Percentiles rank a stretch among this genome's conserved stretches.
These are phyloP conservation scores for Chloroclysta siterata DNA, from an alignment of 2,888 invertebrate species.

Conservation along the genomic window DNA sequence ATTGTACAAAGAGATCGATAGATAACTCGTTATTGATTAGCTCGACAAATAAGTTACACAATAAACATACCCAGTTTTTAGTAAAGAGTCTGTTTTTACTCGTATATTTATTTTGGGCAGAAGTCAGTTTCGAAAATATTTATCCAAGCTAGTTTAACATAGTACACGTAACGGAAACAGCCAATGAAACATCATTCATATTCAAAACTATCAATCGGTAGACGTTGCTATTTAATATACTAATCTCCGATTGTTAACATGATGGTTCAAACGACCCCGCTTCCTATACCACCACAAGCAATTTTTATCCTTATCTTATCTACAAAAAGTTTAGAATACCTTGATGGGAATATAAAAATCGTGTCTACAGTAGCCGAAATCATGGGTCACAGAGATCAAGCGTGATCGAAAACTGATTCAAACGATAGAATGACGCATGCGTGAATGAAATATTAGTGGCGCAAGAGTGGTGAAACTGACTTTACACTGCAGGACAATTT, in stretches of 20 bases:
- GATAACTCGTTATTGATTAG: too few relatives aligned
- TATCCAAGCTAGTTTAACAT: too few relatives aligned
- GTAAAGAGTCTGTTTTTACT: too few relatives aligned
- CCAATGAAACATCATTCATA: conserved; percentile 49
- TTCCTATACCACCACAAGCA: conserved; percentile 23
- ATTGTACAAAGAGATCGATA: too few relatives aligned
- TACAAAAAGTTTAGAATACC: conserved; percentile 49
- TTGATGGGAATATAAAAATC: conserved; percentile 55
- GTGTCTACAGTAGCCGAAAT: conserved; percentile 82
- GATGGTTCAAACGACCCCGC: conserved; percentile 66
- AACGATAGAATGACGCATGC: conserved; percentile 80
- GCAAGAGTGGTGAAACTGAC: conserved; percentile 60
- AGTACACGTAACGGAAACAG: conserved; percentile 21
- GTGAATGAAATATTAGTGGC: conserved; percentile 80
- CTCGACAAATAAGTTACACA: too few relatives aligned
- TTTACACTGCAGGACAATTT: conserved; percentile 42
- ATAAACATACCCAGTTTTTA: too few relatives aligned
- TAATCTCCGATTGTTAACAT: conserved; percentile 79
- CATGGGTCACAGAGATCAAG: conserved; percentile 80
- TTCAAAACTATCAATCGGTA: conserved; percentile 51
- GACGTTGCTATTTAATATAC: conserved; percentile 67
- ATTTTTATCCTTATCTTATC: conserved; percentile 46
- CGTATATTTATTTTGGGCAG: too few relatives aligned
- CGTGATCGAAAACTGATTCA: conserved; percentile 82
- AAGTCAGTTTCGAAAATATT: too few relatives aligned